Evolutionary conservation across 1,140 invertebrate species (phyloP), one percentile per base, ranked within the genome.

Genomic region (Agrypnia vestita): DNA sequence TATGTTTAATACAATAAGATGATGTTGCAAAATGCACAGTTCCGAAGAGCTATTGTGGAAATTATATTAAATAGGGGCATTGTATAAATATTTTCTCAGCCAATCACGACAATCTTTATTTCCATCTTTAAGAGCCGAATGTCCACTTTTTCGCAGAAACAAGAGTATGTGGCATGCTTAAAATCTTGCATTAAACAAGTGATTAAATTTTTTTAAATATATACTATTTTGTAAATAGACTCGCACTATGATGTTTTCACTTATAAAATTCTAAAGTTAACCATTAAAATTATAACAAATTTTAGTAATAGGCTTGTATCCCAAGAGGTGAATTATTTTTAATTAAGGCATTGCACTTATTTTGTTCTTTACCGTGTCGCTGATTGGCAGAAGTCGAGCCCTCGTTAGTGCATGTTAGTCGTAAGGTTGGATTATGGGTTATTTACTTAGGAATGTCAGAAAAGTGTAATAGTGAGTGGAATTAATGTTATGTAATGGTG

Each of bases 351-450:
- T 64, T 19, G 25, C n/a, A 64, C 17, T 64, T 64, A 64, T 64
- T 64, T 35, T n/a, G 35, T 19, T 43, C 61, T 64, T 12, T 61
- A 15, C 51, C 53, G 8, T 19, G 35, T 64, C 17, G 46, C 12
- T 67, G 56, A 80, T 80, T 74, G 78, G 59, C 47, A 9, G 74
- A n/a, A 43, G 55, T 43, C 17, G 35, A n/a, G 71, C 77, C 77
- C 69, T 75, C 46, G 25, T 35, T 35, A 35, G 25, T 35, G 78
- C 78, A 80, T 80, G 78, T 67, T 80, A 80, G 78, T 10, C 25
- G 43, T 74, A 74, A 67, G 71, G 25, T 80, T 74, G 78, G 78
- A 80, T 49, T 80, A 64, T 80, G 78, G 69, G 78, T 62, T 78
- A 69, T 71, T 49, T 55, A 43, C 72, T 59, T 56, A 44, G 55